phyloP scores from a whole-genome alignment of 30 jellyfish, hydroid and myxozoan genomes.

The Chrysaora quinquecirrha region DNA sequence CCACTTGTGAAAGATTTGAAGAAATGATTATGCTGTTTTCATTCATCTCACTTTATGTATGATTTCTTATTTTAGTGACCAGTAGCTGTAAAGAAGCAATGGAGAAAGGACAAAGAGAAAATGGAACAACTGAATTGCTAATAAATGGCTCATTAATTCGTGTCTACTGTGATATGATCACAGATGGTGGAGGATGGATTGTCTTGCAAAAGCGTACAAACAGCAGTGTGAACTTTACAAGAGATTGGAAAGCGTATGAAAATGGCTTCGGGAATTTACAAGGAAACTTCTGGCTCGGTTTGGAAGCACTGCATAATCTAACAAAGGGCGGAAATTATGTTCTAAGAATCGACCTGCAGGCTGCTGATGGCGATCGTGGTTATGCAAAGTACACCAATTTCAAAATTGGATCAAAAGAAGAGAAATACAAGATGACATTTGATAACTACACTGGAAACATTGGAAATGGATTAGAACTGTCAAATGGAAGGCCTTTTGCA shows the following conservation, averaged over 20 bases:
- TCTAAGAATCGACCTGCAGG: background rate
- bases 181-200: constrained; percentile 72
- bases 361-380: background rate
- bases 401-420: background rate
- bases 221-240: constrained; percentile 36
- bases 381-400: background rate
- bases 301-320: constrained; percentile 36
- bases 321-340: constrained; percentile 25
- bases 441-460: background rate
- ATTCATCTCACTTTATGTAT: no score
- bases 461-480: background rate
- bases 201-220: constrained; percentile 47
- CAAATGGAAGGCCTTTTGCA: background rate
- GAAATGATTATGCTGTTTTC: background rate
- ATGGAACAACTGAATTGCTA: background rate
- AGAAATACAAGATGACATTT: background rate
- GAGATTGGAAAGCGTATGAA: constrained; percentile 46
- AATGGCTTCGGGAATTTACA: constrained; percentile 45
- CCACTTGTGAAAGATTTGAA: no score
- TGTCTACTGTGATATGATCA: constrained; percentile 47
- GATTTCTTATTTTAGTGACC: background rate
- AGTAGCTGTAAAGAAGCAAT: constrained; percentile 3
- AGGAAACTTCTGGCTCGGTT: constrained; percentile 67
- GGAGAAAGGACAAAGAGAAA: background rate
- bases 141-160: background rate